Percentiles rank a stretch among this genome's conserved stretches.
phyloP scores from a whole-genome alignment of 2,797 vertebrate genomes.

The Perodicticus potto region DNA sequence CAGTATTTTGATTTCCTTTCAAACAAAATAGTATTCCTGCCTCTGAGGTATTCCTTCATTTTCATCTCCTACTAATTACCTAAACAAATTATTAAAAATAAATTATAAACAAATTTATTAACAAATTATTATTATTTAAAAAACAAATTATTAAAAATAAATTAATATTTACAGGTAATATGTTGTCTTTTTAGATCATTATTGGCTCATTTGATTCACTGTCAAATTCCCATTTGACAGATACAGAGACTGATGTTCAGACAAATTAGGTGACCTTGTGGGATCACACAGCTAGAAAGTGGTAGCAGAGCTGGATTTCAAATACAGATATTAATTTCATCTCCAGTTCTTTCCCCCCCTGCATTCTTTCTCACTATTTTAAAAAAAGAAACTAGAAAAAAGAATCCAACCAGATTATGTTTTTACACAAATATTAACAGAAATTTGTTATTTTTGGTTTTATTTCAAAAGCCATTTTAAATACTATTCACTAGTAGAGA shows the following conservation, averaged over 20 bases:
- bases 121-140: too few relatives aligned
- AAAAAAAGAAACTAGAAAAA: slow-evolving; percentile 41
- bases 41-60: slow-evolving; percentile 32
- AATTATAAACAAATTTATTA: background rate
- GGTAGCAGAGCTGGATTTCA: background rate
- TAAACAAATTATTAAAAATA: background rate
- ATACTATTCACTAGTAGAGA: slow-evolving; percentile 39
- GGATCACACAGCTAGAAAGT: background rate
- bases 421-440: slow-evolving; percentile 63
- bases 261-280: background rate
- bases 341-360: background rate
- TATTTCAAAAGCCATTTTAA: slow-evolving; percentile 68
- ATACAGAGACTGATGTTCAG: background rate
- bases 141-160: background rate
- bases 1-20: slow-evolving; percentile 60
- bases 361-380: slow-evolving; percentile 23
- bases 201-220: background rate
- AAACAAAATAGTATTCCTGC: slow-evolving; percentile 32
- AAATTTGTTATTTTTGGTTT: slow-evolving; percentile 67
- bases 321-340: background rate
- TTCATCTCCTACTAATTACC: background rate
- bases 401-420: slow-evolving; percentile 61
- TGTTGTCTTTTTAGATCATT: background rate
- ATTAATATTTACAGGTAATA: background rate
- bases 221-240: background rate